Percentiles rank a stretch among this genome's conserved stretches.
Conservation (phyloP, 2,113 vertebrate genomes). For the Cariama cristata region DNA sequence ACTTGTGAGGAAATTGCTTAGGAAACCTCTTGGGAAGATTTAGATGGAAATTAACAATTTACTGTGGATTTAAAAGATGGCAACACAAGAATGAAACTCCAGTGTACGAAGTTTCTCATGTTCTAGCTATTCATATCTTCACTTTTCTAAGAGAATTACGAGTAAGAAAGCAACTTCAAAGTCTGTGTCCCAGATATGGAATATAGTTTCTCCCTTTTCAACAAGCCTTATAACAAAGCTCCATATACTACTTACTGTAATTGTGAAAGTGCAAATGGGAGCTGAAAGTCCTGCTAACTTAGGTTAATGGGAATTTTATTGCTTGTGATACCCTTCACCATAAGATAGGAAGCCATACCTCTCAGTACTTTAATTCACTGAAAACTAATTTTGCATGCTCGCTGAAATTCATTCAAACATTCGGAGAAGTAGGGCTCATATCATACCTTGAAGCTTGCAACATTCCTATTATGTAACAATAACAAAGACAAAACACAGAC, state of each 20-base stretch:
- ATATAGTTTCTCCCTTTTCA: background rate
- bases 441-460: background rate
- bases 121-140: background rate
- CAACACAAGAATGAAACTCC: background rate
- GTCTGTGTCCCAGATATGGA: background rate
- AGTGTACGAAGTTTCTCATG: background rate
- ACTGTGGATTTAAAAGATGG: background rate
- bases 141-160: background rate
- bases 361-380: background rate
- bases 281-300: background rate
- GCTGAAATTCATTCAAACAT: background rate
- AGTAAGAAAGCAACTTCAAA: background rate
- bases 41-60: background rate
- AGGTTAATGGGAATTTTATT: background rate
- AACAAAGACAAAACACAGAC: background rate
- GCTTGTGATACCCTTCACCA: background rate
- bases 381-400: background rate
- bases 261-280: background rate
- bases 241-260: background rate
- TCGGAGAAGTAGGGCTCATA: background rate
- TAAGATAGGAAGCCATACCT: background rate
- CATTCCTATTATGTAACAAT: background rate
- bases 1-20: background rate
- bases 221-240: background rate
- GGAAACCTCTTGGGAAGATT: background rate